These are phyloP conservation scores for Chamaetylas fuelleborni DNA, from an alignment of 2,113 vertebrate species.

Conservation along the genomic window DNA sequence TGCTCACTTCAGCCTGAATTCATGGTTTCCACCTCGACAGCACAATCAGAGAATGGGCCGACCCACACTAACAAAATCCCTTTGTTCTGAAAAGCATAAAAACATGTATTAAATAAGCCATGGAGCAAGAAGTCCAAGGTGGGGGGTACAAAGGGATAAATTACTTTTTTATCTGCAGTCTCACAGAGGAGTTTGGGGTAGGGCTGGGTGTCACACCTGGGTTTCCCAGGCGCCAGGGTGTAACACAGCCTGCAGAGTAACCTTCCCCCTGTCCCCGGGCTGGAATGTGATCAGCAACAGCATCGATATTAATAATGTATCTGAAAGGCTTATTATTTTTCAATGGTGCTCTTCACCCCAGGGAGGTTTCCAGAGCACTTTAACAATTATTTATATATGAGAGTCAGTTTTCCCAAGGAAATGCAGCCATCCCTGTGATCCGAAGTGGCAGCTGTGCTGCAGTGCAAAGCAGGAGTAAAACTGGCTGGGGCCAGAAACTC, in stretches of 20 bases:
- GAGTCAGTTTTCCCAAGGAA: conserved; percentile 40
- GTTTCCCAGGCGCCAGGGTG: neutral
- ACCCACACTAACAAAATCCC: neutral
- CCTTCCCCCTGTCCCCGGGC: neutral
- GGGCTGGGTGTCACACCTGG: neutral
- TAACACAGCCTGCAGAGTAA: neutral
- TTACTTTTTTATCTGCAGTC: neutral
- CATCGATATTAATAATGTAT: conserved; percentile 29
- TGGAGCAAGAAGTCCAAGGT: neutral
- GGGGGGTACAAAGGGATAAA: neutral
- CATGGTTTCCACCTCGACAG: neutral
- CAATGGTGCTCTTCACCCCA: neutral
- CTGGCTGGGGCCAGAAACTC: neutral
- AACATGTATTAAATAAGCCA: neutral
- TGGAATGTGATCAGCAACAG: neutral
- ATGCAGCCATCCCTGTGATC: conserved; percentile 46
- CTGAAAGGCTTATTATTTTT: conserved; percentile 42
- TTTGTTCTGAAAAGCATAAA: neutral
- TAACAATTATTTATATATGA: conserved; percentile 57
- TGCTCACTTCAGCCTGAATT: neutral
- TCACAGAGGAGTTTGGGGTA: fast-evolving
- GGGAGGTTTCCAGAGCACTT: conserved; percentile 35
- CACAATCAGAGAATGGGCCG: neutral
- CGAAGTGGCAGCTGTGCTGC: conserved; percentile 19
- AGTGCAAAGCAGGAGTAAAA: neutral